Evolutionary conservation across 1,140 invertebrate genomes (phyloP).

Genomic region (Atta texana): DNA sequence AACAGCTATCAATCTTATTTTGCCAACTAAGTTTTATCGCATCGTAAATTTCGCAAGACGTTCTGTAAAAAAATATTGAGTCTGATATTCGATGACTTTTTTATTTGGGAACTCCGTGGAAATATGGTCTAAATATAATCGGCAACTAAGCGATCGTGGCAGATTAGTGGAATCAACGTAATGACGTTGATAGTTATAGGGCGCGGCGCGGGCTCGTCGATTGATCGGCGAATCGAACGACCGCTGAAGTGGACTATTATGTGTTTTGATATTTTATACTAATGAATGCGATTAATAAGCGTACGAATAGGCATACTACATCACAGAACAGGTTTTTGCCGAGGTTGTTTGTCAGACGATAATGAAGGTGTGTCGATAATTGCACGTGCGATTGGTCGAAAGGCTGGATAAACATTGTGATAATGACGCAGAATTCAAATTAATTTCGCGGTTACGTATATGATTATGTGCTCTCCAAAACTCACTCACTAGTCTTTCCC

Average conservation of each 20-base stretch:
- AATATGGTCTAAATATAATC: neutral
- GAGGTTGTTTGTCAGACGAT: conserved; percentile 51
- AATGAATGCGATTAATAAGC: neutral
- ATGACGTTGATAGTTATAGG: neutral
- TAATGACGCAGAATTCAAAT: conserved; percentile 28
- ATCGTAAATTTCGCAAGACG: neutral
- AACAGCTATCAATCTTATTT: neutral
- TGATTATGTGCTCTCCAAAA: neutral
- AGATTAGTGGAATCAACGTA: neutral
- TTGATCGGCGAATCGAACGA: conserved; percentile 3
- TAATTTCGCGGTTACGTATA: neutral
- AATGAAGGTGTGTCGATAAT: conserved; percentile 55
- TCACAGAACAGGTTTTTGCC: conserved; percentile 72
- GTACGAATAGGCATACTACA: neutral
- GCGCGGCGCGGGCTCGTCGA: neutral
- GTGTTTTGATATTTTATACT: conserved; percentile 8
- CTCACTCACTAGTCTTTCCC: neutral
- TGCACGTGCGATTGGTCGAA: conserved; percentile 46
- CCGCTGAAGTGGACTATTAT: neutral
- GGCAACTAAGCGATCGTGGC: neutral
- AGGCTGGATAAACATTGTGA: neutral
- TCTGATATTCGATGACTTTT: neutral
- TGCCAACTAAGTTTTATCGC: neutral
- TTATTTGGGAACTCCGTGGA: neutral
- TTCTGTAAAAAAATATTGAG: neutral